Percentiles rank a stretch among this genome's conserved stretches.
These are phyloP conservation scores for Flabesymbios commensalis DNA, from an alignment of 2,888 invertebrate species.

Conservation along the genomic window DNA sequence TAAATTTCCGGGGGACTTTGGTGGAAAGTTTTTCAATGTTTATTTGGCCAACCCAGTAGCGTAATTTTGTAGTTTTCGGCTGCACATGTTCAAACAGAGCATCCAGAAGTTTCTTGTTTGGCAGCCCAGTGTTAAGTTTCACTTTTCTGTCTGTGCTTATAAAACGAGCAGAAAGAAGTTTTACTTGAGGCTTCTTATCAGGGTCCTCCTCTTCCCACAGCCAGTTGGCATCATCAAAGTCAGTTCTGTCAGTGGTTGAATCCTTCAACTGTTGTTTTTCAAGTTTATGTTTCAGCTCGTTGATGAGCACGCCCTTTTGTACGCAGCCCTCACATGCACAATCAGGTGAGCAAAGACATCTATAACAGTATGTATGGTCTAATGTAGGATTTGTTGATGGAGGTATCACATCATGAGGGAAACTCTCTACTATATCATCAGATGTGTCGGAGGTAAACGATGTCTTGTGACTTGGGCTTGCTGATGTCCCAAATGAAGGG, in stretches of 20 bases:
- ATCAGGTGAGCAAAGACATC: no score
- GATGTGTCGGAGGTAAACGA: background rate
- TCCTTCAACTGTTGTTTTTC: background rate
- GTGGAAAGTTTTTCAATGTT: background rate
- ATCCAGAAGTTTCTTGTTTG: slow-evolving; percentile 11
- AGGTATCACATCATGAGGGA: no score
- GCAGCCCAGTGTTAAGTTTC: slow-evolving; percentile 9
- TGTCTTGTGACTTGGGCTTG: background rate
- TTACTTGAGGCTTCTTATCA: no score
- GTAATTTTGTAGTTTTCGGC: slow-evolving; percentile 7
- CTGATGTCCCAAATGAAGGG: background rate
- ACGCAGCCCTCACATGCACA: no score
- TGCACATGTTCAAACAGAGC: slow-evolving; percentile 4
- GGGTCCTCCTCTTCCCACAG: no score
- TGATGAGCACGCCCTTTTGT: no score
- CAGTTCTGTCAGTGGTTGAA: background rate
- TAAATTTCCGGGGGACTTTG: background rate
- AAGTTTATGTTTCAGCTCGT: no score
- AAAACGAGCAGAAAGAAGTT: no score
- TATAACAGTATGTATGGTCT: no score
- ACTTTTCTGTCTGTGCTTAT: slow-evolving; percentile 2
- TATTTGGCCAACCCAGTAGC: slow-evolving; percentile 19
- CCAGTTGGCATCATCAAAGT: background rate
- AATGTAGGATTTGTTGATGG: no score
- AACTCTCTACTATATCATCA: background rate